Evolutionary conservation across 2,113 vertebrate species (phyloP), one percentile per base, ranked within the genome.

Genomic region (Rynchops niger): DNA sequence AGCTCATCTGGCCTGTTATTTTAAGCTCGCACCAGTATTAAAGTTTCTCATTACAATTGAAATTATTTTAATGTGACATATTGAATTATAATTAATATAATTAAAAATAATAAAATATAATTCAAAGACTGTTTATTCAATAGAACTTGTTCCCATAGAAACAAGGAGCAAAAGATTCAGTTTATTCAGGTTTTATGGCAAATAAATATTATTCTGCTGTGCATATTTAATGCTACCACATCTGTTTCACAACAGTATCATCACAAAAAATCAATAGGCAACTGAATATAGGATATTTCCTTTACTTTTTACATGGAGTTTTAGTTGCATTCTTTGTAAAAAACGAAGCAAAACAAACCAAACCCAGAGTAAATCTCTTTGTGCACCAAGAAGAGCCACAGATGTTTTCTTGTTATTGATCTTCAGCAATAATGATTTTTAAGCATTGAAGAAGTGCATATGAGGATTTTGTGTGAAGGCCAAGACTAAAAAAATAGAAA

Each of bases 31-130:
- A 65, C 5, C 8, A 79, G 21, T 94, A 65, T 69, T 90, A 96
- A 97, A 82, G 73, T 95, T 82, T 96, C 73, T 95, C 55, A 79
- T 96, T 97, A 93, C 67, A 91, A 91, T 10, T 87, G 56, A 95
- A 97, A 96, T 91, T 83, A 94, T 82, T 96, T 97, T 97, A 95
- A 96, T 95, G 63, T 86, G 63, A 78, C 88, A 94, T 86, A 95
- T 82, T 97, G 67, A 93, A 94, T 97, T 94, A 94, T 97, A 96
- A 97, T 97, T 93, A 96, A 80, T 94, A 84, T 84, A 96, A 96
- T 93, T 98, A 92, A 22, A 96, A 97, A 93, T 90, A 91, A 91
- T 78, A 97, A 96, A 97, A 80, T 94, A 96, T 87, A 82, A 81
- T 79, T 89, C 79, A 50, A 94, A 65, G 40, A 87, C 29, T 97